These are phyloP conservation scores for Echiichthys vipera DNA, from an alignment of 2,797 vertebrate species.

Conservation along the genomic window DNA sequence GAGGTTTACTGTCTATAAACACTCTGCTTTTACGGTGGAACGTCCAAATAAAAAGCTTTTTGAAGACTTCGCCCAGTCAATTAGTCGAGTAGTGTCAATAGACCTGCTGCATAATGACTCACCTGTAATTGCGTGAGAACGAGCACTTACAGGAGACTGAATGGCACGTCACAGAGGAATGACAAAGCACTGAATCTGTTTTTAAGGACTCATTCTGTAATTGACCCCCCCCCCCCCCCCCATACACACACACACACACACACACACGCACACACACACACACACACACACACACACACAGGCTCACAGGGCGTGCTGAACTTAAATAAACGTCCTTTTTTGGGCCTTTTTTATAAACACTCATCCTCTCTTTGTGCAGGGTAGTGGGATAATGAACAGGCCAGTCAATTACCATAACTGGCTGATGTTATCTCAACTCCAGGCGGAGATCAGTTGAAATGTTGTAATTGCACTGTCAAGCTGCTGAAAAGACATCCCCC, in stretches of 20 bases:
- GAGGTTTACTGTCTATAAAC: constrained; percentile 80
- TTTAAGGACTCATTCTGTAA: constrained; percentile 69
- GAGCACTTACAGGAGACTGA: constrained; percentile 73
- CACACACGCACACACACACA: constrained; percentile 18
- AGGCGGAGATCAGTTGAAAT: constrained; percentile 79
- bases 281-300: constrained; percentile 35
- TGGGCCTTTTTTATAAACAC: constrained; percentile 76
- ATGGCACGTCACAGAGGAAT: constrained; percentile 77
- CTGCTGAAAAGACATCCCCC: constrained; percentile 78
- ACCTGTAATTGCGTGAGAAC: constrained; percentile 82
- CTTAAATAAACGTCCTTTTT: constrained; percentile 63
- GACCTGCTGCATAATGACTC: constrained; percentile 77
- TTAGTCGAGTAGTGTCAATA: constrained; percentile 81
- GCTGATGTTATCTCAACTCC: constrained; percentile 83
- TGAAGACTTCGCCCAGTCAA: constrained; percentile 80
- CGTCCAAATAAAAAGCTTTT: constrained; percentile 83
- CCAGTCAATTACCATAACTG: constrained; percentile 82
- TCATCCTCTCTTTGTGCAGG: constrained; percentile 64
- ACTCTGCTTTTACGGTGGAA: constrained; percentile 76
- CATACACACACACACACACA: constrained; percentile 4
- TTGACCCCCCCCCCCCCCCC: constrained; percentile 38
- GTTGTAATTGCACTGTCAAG: constrained; percentile 90
- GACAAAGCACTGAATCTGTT: constrained; percentile 77
- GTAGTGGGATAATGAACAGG: constrained; percentile 77
- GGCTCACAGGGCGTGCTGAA: constrained; percentile 38